Evolutionary conservation across 2,113 vertebrate species (phyloP), one percentile per base, ranked within the genome.

Genomic region (Oxygymnocypris stewartii): DNA sequence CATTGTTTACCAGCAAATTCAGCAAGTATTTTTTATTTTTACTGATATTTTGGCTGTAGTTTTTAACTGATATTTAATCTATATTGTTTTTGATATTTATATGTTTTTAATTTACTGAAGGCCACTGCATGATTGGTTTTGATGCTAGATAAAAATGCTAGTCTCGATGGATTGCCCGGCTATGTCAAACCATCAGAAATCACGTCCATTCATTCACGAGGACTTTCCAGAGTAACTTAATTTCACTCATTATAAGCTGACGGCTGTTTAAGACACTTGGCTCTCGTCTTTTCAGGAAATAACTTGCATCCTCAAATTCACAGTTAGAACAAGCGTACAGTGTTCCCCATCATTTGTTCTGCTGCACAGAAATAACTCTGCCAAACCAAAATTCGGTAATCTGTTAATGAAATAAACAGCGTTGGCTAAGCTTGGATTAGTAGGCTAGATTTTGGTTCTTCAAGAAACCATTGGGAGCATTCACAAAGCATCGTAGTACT

Each of bases 181-280:
- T 65, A 80, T 79, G 59, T 57, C 63, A 84, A n/a, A 28, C 63
- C 49, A 16, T 59, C 9, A 79, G 61, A 61, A 71, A 77, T 42
- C 31, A 9, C 69, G 0, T 44, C 35, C 40, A 59, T 76, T 77
- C 8, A 74, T 78, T 47, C 6, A 8, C 3, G 3, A 75, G 63
- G 82, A 49, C 83, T 81, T 91, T 92, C 80, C 86, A 90, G 71
- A 78, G 77, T 74, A 77, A 69, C n/a, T 79, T 65, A 35, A 67
- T 88, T 82, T 81, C 14, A 8, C 61, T 79, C 25, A 67, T 79
- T 69, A 71, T 59, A 71, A 67, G 28, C 9, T n/a, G 23, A 61
- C 63, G 23, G 44, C 42, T 88, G 65, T 77, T 84, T 74, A 31
- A 61, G 77, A 40, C 14, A 49, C 13, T 87, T 77, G 40, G 16